Conservation (phyloP, 2,797 vertebrate species). For the Zenarchopterus dispar region DNA sequence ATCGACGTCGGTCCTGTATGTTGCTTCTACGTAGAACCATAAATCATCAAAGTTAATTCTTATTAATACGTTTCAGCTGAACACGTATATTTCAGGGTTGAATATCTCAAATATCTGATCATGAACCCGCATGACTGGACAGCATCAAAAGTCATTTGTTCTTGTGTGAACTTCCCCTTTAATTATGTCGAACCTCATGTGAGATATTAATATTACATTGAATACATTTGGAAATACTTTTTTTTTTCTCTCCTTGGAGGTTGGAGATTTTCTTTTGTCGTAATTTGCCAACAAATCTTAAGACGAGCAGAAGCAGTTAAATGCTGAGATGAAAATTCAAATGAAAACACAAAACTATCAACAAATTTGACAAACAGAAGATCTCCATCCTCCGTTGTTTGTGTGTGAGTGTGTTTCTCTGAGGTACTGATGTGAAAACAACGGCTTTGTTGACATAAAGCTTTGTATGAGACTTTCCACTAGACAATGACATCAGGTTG, state of each 20-base stretch:
- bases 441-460: constrained; percentile 46
- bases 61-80: too few relatives aligned
- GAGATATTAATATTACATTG: background rate
- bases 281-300: constrained; percentile 3
- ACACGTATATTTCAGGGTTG: too few relatives aligned
- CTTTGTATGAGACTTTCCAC: constrained; percentile 33
- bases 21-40: too few relatives aligned
- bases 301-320: background rate
- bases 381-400: constrained; percentile 6
- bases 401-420: constrained; percentile 20
- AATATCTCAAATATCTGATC: too few relatives aligned
- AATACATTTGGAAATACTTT: constrained; percentile 4
- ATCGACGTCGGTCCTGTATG: too few relatives aligned
- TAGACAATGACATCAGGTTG: constrained; percentile 12
- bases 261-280: constrained; percentile 17
- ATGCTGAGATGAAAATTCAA: background rate
- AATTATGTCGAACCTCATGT: constrained; percentile 3
- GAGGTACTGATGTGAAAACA: constrained; percentile 58
- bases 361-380: background rate
- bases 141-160: constrained; percentile 3
- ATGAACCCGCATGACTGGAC: too few relatives aligned
- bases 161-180: constrained; percentile 27
- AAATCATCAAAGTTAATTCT: too few relatives aligned
- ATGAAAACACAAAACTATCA: background rate
- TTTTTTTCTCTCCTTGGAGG: background rate